These are phyloP conservation scores for Lysandra bellargus DNA, from an alignment of 2,888 invertebrate genomes.

Conservation along the genomic window DNA sequence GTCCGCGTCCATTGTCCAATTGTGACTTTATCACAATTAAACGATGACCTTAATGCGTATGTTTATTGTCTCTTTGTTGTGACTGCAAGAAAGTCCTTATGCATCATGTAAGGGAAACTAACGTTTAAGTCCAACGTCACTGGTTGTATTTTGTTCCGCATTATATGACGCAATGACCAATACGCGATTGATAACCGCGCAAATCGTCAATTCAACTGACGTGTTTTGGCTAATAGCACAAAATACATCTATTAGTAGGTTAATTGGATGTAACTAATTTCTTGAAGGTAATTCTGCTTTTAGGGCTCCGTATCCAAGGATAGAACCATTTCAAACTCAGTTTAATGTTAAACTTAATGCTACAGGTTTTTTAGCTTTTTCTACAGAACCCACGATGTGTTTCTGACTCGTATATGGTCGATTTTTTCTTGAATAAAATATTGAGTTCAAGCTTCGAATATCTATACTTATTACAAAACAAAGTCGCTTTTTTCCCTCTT, in stretches of 20 bases:
- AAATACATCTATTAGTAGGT: neutral
- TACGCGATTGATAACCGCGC: neutral
- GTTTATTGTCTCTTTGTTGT: constrained; percentile 12
- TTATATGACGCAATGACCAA: constrained; percentile 6
- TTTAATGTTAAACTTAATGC: no score
- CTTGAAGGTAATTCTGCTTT: neutral
- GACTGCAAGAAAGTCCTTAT: neutral
- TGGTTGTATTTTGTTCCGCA: constrained; percentile 6
- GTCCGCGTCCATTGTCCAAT: constrained; percentile 11
- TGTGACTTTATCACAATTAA: constrained; percentile 5
- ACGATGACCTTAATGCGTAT: constrained; percentile 4
- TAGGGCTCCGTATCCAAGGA: no score
- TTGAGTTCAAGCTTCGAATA: neutral
- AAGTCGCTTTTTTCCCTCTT: no score
- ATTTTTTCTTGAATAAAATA: neutral
- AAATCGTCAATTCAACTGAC: neutral
- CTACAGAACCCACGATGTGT: neutral
- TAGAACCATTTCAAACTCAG: no score
- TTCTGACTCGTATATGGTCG: neutral
- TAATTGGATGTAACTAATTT: neutral
- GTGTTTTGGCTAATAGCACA: neutral
- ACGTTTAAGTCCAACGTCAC: neutral
- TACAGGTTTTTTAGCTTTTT: neutral
- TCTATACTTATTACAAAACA: no score
- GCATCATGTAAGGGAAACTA: neutral